Base-by-base conservation (phyloP, 2,888 invertebrate species). In the Andrena dorsata region DNA sequence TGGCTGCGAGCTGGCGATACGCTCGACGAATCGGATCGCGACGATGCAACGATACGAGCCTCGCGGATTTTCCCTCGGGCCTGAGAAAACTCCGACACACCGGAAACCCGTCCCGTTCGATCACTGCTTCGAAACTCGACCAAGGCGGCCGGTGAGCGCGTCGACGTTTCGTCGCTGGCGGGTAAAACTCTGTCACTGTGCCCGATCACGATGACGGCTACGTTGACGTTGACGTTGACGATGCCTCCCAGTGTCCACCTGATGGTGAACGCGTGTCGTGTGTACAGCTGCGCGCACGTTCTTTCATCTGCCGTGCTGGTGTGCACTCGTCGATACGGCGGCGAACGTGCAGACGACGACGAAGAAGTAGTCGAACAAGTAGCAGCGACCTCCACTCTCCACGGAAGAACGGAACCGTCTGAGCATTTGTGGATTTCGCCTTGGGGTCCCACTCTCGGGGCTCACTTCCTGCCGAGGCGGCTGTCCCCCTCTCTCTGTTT, bases 351-450 rank as follows among this genome's bases (percentile, higher is more conserved):
- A n/a, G 47, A n/a, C 16, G 51, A 26, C 20, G 47, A 53, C 51
- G 69, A 63, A 51, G 74, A 76, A 77, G 58, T 35, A 68, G 65
- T 56, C 74, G 75, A 79, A 75, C 94, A 92, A 85, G 77, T 84
- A 81, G 80, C 86, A 83, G 94, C 88, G 87, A 92, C 95, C 94
- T 95, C 95, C 90, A 90, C 90, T 91, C 93, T 89, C 90, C 73
- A 89, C 90, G 90, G 83, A 90, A 90, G 92, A 89, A 90, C 91
- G 90, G 85, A 90, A 91, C 91, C 88, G 90, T 93, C 91, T 92
- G 92, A 93, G 82, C 89, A 88, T 88, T 88, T 87, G 89, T 90
- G 76, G 88, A 86, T 85, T 88, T 86, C 68, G 86, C 88, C 89
- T 91, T 89, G 83, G 86, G 90, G 88, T 78, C 82, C 83, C 81